Evolutionary conservation across 2,888 invertebrate species (phyloP).

Genomic region (Pelosia muscerda): DNA sequence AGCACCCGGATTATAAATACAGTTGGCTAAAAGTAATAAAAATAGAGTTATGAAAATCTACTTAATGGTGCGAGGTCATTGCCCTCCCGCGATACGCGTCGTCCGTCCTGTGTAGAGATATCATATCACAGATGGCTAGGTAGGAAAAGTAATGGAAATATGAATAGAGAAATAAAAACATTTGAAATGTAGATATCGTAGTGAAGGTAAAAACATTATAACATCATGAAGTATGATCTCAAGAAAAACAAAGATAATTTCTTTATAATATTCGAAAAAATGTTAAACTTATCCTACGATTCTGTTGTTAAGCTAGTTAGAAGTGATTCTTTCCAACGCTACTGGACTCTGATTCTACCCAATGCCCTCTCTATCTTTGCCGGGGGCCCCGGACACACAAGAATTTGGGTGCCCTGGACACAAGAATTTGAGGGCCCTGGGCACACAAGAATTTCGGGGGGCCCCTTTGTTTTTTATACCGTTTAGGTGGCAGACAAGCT

Average conservation of each 20-base stretch:
- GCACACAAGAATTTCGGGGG: too few relatives aligned
- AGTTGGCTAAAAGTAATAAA: background rate
- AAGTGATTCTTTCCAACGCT: too few relatives aligned
- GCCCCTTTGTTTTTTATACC: too few relatives aligned
- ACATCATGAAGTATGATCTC: constrained; percentile 1
- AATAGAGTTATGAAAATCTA: background rate
- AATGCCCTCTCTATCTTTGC: too few relatives aligned
- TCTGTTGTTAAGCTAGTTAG: background rate
- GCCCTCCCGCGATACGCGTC: constrained; percentile 43
- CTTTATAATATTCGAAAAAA: background rate
- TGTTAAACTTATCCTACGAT: background rate
- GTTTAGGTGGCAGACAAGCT: too few relatives aligned
- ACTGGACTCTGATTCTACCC: too few relatives aligned
- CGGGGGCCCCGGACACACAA: too few relatives aligned
- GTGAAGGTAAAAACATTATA: background rate
- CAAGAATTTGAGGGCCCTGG: too few relatives aligned
- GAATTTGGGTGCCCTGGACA: too few relatives aligned
- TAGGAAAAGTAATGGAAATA: constrained; percentile 4
- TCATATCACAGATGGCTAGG: constrained; percentile 22
- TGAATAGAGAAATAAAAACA: constrained; percentile 22
- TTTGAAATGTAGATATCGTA: constrained; percentile 9
- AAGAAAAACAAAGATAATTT: background rate
- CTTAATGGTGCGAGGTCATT: constrained; percentile 34
- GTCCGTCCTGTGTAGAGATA: constrained; percentile 48
- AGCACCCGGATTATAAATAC: background rate